Evolutionary conservation across 2,888 invertebrate genomes (phyloP), one percentile per base, ranked within the genome.

Genomic region (Caenorhabditis japonica): DNA sequence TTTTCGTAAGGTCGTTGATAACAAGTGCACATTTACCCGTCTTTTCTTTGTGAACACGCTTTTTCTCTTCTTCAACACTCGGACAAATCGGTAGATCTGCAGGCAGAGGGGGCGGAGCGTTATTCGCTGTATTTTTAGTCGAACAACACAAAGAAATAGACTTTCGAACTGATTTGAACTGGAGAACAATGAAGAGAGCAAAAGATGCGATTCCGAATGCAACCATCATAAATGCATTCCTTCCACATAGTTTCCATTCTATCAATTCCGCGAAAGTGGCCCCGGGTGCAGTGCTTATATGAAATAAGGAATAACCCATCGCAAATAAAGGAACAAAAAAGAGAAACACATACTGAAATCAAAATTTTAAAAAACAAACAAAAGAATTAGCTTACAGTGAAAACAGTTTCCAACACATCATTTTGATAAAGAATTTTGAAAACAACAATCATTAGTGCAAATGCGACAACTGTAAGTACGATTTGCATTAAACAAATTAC

Each of bases 401-500:
- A n/a, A n/a, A n/a, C n/a, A n/a, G n/a, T 13, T 8, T n/a, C n/a
- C n/a, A n/a, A n/a, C n/a, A n/a, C n/a, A n/a, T n/a, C n/a, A n/a
- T n/a, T n/a, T n/a, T n/a, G n/a, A n/a, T n/a, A n/a, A n/a, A n/a
- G n/a, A n/a, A n/a, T n/a, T n/a, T n/a, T n/a, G 23, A 60, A 49
- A 10, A 62, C 55, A 41, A 58, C 59, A 27, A 68, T 21, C n/a
- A n/a, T n/a, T n/a, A n/a, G n/a, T n/a, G n/a, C n/a, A 23, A 78
- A 34, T 17, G 80, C 81, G 33, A 66, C 64, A 39, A 66, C 49
- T 3, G 76, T 60, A 12, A 81, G 70, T 7, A 83, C 59, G 8
- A 80, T 75, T 56, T 81, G 81, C 79, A 81, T 83, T n/a, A 76
- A 73, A 17, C 81, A 49, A 23, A 84, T 51, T 10, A 77, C 53